phyloP scores from a whole-genome alignment of 2,113 vertebrate species.

The Periophthalmodon schlosseri region DNA sequence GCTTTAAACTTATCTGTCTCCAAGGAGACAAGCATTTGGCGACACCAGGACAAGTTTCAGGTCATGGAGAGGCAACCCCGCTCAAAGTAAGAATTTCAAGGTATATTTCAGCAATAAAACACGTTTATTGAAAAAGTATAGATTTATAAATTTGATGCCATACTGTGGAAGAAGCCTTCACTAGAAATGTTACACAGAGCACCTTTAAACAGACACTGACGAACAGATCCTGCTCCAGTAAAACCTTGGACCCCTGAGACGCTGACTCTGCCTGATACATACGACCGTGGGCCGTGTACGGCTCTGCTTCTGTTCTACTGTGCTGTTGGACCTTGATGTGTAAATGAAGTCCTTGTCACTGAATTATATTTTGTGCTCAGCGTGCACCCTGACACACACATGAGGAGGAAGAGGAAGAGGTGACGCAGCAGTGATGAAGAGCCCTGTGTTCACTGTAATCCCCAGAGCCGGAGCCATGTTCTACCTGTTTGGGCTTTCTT shows the following conservation, averaged over 20 bases:
- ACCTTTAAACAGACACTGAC: background rate
- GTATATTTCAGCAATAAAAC: no score
- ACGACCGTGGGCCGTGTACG: background rate
- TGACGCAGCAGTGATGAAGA: no score
- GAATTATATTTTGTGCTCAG: background rate
- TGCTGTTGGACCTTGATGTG: background rate
- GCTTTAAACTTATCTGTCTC: no score
- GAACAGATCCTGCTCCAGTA: background rate
- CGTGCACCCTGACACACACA: background rate
- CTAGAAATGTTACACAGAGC: no score
- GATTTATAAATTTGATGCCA: no score
- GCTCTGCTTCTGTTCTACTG: background rate
- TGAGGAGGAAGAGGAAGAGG: background rate
- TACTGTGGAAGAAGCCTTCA: no score
- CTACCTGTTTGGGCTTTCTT: background rate
- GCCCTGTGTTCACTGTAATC: background rate
- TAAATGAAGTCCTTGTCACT: constrained; percentile 1
- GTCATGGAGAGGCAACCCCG: no score
- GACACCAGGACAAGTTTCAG: no score
- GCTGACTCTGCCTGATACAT: background rate
- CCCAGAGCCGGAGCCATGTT: background rate
- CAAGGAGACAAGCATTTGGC: no score
- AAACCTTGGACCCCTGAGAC: background rate
- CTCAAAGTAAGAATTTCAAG: no score
- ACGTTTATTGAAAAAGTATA: no score